Conservation (phyloP, 2,113 vertebrate genomes). For the Sclerurus mexicanus region DNA sequence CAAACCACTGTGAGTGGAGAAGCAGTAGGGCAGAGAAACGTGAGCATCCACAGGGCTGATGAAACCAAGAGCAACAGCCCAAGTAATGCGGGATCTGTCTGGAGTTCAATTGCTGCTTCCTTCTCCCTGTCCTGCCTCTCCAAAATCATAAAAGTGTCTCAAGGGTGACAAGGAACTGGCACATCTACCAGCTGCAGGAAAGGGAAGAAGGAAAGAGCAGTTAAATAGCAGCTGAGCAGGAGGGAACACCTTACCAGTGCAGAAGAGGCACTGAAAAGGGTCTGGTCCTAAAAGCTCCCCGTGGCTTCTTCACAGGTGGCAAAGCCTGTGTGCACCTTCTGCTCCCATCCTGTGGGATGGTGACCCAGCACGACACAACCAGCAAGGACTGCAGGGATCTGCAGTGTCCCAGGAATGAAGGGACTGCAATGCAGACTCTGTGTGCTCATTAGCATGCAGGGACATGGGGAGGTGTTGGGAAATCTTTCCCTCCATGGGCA, state of each 20-base stretch:
- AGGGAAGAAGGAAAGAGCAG: not conserved
- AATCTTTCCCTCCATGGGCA: fast-evolving
- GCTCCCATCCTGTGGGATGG: not conserved
- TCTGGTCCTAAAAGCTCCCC: not conserved
- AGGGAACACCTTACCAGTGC: not conserved
- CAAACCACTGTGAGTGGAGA: not conserved
- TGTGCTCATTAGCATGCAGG: not conserved
- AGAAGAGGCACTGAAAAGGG: not conserved
- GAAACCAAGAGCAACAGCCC: not conserved
- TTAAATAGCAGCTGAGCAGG: not conserved
- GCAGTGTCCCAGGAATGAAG: fast-evolving
- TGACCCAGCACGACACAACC: fast-evolving
- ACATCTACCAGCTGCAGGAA: not conserved
- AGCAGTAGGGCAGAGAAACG: not conserved
- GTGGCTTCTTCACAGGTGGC: not conserved
- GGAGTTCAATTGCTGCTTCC: not conserved
- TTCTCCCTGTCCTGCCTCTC: not conserved
- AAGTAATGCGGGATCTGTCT: not conserved
- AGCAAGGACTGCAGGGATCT: not conserved
- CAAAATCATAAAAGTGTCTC: not conserved
- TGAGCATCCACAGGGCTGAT: not conserved
- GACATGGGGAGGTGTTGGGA: fast-evolving
- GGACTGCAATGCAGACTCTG: not conserved
- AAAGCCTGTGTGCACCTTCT: not conserved
- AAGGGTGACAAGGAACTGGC: not conserved